These are phyloP conservation scores for Gari tellinella DNA, from an alignment of 2,888 invertebrate species.

Conservation along the genomic window DNA sequence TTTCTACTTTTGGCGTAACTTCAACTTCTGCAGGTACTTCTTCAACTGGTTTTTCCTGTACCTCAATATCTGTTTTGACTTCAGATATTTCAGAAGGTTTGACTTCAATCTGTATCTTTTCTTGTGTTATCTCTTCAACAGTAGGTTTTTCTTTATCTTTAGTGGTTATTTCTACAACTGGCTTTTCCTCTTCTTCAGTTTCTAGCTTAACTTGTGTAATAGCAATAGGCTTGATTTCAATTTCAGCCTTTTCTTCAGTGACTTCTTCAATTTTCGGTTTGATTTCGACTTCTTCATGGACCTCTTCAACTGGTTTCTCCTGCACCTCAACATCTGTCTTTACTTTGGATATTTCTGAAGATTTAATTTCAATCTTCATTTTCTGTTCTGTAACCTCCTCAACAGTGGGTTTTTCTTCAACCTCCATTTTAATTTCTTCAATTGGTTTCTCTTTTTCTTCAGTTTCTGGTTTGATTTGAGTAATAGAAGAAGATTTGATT, in stretches of 20 bases:
- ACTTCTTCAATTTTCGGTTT: slow-evolving; percentile 22
- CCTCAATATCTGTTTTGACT: slow-evolving; percentile 1
- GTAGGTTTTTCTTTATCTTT: slow-evolving; percentile 5
- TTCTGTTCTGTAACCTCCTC: slow-evolving; percentile 13
- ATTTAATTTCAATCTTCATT: slow-evolving; percentile 25
- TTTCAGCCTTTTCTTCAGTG: slow-evolving; percentile 24
- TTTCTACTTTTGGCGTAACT: slow-evolving; percentile 18
- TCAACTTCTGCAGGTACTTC: slow-evolving; percentile 18
- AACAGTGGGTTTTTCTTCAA: slow-evolving; percentile 12
- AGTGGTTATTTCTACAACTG: slow-evolving; percentile 7
- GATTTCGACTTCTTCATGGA: slow-evolving; percentile 18
- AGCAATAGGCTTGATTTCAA: slow-evolving; percentile 28
- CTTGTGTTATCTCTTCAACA: slow-evolving; percentile 24
- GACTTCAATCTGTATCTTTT: slow-evolving; percentile 21
- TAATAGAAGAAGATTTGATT: slow-evolving; percentile 1
- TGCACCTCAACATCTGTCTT: slow-evolving; percentile 26
- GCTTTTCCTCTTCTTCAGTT: slow-evolving; percentile 9
- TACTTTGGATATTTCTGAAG: slow-evolving; percentile 10
- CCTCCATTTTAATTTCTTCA: slow-evolving; percentile 11
- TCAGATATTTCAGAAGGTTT: slow-evolving; percentile 18
- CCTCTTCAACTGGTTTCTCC: slow-evolving; percentile 11
- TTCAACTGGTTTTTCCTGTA: slow-evolving; percentile 12
- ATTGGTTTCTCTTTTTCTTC: slow-evolving; percentile 12
- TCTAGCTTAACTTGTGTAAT: slow-evolving; percentile 17
- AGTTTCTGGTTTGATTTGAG: slow-evolving; percentile 15